Percentiles rank a stretch among this genome's conserved stretches.
phyloP scores from a whole-genome alignment of 1,140 invertebrate species.

The Temnothorax longispinosus region DNA sequence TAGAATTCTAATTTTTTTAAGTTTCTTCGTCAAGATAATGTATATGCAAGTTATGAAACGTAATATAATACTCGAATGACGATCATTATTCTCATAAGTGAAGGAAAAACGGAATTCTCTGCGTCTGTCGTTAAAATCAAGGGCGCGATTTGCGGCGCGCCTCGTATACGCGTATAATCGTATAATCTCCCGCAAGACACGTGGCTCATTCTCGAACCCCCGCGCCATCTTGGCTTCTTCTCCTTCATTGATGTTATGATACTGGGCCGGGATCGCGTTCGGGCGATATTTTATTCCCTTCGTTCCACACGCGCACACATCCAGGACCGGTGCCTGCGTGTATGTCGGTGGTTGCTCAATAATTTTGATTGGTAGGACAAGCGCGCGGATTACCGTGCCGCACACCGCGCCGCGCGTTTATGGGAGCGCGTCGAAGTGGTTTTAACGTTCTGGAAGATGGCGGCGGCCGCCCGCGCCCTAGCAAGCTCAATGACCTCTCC shows the following conservation, averaged over 20 bases:
- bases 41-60: neutral
- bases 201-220: neutral
- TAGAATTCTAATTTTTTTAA: neutral
- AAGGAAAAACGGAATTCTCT: neutral
- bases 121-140: neutral
- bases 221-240: constrained; percentile 32
- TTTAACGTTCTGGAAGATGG: constrained; percentile 77
- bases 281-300: constrained; percentile 3
- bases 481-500: constrained; percentile 82
- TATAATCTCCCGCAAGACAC: neutral
- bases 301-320: neutral
- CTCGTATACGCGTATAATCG: neutral
- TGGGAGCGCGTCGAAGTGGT: constrained; percentile 73
- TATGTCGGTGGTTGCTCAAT: constrained; percentile 47
- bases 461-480: constrained; percentile 82
- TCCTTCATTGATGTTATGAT: constrained; percentile 7
- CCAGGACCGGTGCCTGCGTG: neutral
- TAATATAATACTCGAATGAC: neutral
- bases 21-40: neutral
- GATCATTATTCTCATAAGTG: neutral
- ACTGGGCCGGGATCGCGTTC: constrained; percentile 17
- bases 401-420: constrained; percentile 46
- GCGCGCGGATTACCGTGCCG: constrained; percentile 32
- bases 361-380: constrained; percentile 57
- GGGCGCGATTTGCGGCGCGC: neutral